Base-by-base conservation (phyloP, 2,888 invertebrate genomes). In the Hipparchia semele region DNA sequence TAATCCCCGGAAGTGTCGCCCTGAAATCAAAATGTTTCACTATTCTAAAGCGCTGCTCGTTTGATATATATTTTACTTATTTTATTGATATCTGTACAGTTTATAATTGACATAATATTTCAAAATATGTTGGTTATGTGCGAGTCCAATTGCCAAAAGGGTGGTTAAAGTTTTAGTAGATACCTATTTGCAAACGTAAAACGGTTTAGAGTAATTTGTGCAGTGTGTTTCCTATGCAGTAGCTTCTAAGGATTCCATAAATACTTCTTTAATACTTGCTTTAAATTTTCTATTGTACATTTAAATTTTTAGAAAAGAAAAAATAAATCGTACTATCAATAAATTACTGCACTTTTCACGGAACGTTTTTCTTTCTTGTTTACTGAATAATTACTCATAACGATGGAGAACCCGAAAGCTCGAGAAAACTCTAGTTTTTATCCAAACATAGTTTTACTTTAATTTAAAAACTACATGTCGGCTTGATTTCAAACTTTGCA, bases 1-100 rank as follows among this genome's bases (percentile, higher is more conserved):
- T 98, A 98, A 95, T 98, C 98, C 84, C 98, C 98, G 86, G 98
- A 97, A 80, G 98, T 98, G 94, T 98, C 98, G 86, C 96, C 97
- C 97, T 98, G 96, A 87, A 97, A 96, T 88, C 89, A 92, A 91
- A 93, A 92, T 80, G 86, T 84, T 81, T 79, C 75, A 85, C 84
- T 82, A 84, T 85, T 87, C 89, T 90, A 84, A 84, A 82, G 84
- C 58, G 58, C 58, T 23, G 23, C 8, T 58, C 58, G 56, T 8
- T 58, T 58, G 23, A 23, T 7, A 23, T 23, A 58, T 23, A 23
- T 23, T 58, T 23, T 58, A 13, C 8, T 58, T 58, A 58, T 58
- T 58, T 58, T 23, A 13, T 39, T 39, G 39, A 39, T 8, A 7
- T 58, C 60, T 39, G 33, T 60, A 60, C 12, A 6, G 1, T 13